Conservation (phyloP, 2,888 invertebrate species). For the Troglohyphantes excavatus region DNA sequence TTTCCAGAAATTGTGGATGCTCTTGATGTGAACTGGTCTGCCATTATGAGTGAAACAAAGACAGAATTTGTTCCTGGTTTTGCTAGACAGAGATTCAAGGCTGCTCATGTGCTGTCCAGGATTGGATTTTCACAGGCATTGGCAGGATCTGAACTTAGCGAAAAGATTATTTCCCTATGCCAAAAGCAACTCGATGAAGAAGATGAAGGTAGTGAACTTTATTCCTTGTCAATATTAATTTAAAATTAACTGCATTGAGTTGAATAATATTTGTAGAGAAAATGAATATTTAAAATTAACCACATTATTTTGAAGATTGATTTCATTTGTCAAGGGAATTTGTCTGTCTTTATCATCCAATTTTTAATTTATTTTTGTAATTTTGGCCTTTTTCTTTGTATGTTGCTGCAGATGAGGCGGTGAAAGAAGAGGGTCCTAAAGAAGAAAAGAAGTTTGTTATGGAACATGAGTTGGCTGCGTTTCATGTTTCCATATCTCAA, state of each 20-base stretch:
- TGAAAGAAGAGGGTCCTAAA: conserved; percentile 15
- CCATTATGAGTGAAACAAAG: conserved; percentile 84
- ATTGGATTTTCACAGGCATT: conserved; percentile 91
- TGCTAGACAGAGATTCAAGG: conserved; percentile 90
- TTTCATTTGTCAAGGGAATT: too few relatives aligned
- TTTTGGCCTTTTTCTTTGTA: too few relatives aligned
- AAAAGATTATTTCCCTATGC: conserved; percentile 82
- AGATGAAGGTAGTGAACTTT: conserved; percentile 4
- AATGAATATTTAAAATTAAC: too few relatives aligned
- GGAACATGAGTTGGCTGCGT: conserved; percentile 81
- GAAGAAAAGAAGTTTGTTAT: conserved; percentile 70
- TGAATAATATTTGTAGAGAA: too few relatives aligned
- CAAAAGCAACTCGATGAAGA: conserved; percentile 80
- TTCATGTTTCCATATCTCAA: conserved; percentile 81
- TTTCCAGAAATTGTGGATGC: conserved; percentile 91
- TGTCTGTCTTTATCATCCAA: too few relatives aligned
- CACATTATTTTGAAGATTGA: too few relatives aligned
- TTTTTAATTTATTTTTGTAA: too few relatives aligned
- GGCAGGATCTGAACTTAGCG: conserved; percentile 87
- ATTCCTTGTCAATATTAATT: too few relatives aligned
- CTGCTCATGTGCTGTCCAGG: conserved; percentile 89
- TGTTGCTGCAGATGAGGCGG: conserved; percentile 25
- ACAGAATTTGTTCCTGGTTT: conserved; percentile 83
- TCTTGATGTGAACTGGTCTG: conserved; percentile 97
- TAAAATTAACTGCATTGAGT: too few relatives aligned